Base-by-base conservation (phyloP, 2,113 vertebrate genomes). In the Ictalurus punctatus region DNA sequence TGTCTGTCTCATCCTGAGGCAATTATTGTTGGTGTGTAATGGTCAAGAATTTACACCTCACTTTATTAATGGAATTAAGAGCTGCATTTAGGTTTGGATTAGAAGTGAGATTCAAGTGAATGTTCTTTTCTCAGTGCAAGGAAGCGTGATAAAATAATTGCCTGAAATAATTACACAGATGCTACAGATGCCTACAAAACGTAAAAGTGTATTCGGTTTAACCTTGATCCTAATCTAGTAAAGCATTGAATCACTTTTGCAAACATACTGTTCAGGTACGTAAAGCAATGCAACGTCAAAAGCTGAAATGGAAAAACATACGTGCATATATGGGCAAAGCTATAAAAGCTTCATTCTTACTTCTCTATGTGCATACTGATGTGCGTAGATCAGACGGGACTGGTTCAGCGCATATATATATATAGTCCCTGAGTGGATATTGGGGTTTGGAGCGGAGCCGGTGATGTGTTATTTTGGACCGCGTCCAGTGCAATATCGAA, bases 401-500 rank as follows among this genome's bases (percentile, higher is more conserved):
- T 61, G 61, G 61, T 63, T 63, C 54, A 54, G 12, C 9, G 52
- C 10, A 52, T 52, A 52, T 52, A 52, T 52, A 69, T 87, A 40
- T 74, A 89, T 89, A 89, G 59, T 56, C 58, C 37, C 25, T 27
- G 65, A 48, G 67, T 88, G 84, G 63, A 84, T 85, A 73, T 91
- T 85, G 80, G 30, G 37, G 25, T 92, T 90, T n/a, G 54, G 44
- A 76, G 80, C 25, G 44, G 48, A 58, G 63, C 23, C 58, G 37
- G 9, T 34, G 23, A 84, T 88, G 78, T 90, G 83, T 81, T 89
- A 63, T 85, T 85, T 86, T 89, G 84, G 74, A 87, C 44, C 44
- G 17, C 30, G 86, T 90, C 89, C 48, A 83, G 78, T 30, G 17
- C 86, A 86, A 85, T 90, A 89, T 90, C 40, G 37, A 69, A 74